These are phyloP conservation scores for Gephyroberyx darwinii DNA, from an alignment of 2,797 vertebrate genomes.

Conservation along the genomic window DNA sequence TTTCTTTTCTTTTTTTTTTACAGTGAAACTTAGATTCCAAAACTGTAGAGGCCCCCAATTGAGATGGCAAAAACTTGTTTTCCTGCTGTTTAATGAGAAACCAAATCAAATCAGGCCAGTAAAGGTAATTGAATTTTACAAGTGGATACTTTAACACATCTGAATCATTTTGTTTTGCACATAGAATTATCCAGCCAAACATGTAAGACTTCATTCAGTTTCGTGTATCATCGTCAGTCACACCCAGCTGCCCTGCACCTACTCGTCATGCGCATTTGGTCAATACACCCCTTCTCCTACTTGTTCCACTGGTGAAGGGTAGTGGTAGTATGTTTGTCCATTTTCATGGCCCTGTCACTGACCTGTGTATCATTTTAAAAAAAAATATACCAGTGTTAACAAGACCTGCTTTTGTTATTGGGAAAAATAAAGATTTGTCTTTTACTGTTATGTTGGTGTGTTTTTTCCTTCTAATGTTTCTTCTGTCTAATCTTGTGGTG, in stretches of 20 bases:
- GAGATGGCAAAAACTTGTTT: conserved; percentile 3
- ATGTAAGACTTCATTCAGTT: conserved; percentile 4
- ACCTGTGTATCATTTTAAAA: conserved; percentile 62
- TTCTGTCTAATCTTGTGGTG: not conserved
- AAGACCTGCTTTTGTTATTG: conserved; percentile 68
- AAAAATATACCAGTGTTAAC: conserved; percentile 62
- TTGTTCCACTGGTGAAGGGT: conserved; percentile 60
- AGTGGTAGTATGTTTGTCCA: conserved; percentile 36
- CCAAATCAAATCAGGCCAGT: not conserved
- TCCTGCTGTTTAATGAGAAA: conserved; percentile 10
- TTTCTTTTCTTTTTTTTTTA: not conserved
- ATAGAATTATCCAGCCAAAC: conserved; percentile 14
- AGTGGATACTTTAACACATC: conserved; percentile 1
- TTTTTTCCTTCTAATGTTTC: not conserved
- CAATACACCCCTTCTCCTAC: conserved; percentile 43
- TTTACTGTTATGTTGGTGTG: conserved; percentile 55
- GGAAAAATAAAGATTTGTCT: conserved; percentile 75
- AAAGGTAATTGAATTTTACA: conserved; percentile 22
- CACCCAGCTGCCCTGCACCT: conserved; percentile 33
- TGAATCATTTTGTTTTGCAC: not conserved
- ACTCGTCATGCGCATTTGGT: conserved; percentile 61
- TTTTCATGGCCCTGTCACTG: conserved; percentile 46
- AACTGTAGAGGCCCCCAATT: conserved; percentile 17
- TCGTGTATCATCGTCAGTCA: conserved; percentile 25
- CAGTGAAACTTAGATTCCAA: conserved; percentile 26